Evolutionary conservation across 2,888 invertebrate genomes (phyloP).

Genomic region (Villa cingulata): DNA sequence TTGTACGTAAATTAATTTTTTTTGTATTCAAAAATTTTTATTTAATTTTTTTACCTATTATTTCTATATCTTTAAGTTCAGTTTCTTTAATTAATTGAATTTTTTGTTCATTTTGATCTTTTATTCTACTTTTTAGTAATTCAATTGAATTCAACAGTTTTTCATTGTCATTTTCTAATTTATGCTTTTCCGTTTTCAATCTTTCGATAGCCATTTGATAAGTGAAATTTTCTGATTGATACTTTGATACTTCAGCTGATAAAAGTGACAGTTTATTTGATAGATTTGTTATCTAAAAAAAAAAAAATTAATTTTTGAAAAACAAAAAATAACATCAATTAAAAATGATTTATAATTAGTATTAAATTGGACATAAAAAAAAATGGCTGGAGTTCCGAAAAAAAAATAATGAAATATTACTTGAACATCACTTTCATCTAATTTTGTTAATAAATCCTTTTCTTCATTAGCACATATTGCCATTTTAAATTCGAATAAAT

Average conservation of each 20-base stretch:
- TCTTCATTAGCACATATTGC: slow-evolving; percentile 10
- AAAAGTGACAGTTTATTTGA: slow-evolving; percentile 11
- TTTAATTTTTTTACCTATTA: slow-evolving; percentile 3
- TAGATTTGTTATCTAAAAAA: slow-evolving; percentile 12
- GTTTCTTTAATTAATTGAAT: slow-evolving; percentile 4
- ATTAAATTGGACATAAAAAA: background rate
- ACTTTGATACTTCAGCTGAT: slow-evolving; percentile 12
- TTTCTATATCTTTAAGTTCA: slow-evolving; percentile 3
- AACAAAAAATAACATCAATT: no score
- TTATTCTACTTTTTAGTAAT: background rate
- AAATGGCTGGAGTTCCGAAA: background rate
- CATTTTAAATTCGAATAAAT: slow-evolving; percentile 14
- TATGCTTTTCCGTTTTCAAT: background rate
- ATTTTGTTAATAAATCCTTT: slow-evolving; percentile 9
- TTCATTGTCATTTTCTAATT: slow-evolving; percentile 1
- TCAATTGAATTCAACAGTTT: background rate
- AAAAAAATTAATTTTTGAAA: background rate
- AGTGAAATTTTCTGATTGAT: slow-evolving; percentile 10
- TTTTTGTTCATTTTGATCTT: slow-evolving; percentile 1
- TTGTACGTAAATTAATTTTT: no score
- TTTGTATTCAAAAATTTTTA: background rate
- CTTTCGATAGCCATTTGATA: slow-evolving; percentile 8
- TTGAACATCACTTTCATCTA: slow-evolving; percentile 11
- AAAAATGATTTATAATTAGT: slow-evolving; percentile 1
- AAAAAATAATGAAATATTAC: slow-evolving; percentile 1